Evolutionary conservation across 2,888 invertebrate genomes (phyloP), one percentile per base, ranked within the genome.

Genomic region (Apotomis capreana): DNA sequence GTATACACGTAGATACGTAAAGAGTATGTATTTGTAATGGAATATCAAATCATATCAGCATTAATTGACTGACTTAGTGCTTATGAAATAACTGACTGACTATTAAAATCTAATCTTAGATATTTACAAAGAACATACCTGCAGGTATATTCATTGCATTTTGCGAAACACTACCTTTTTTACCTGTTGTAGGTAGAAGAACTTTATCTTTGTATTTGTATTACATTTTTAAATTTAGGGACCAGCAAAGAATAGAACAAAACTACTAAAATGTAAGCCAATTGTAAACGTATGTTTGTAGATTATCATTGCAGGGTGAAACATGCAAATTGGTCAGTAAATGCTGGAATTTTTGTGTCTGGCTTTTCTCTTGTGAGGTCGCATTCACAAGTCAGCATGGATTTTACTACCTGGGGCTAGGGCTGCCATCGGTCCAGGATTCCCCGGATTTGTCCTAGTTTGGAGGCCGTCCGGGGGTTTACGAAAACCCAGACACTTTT

Each of bases 1-100:
- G 94, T 81, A 94, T 94, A 82, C 92, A 93, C 71, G 79, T 94
- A 73, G 89, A 94, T 2, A 86, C 93, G 77, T 89, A 83, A 74
- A 6, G 6, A 40, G 87, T 78, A 60, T 65, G 12, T n/a, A 8
- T 51, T 67, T 55, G 60, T 55, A 36, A 44, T 52, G 61, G 61
- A 67, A 55, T 70, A 65, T 67, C 49, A 60, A 49, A 46, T 26
- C 60, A 61, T 70, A 70, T 61, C 60, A 60, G 15, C 26, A 67
- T 15, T 37, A 15, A 51, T 55, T 40, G n/a, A 62, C 58, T 44
- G n/a, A 54, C 54, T 54, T 67, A 57, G 46, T 46, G 46, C 46
- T 55, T 46, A 65, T 36, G 8, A 26, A 51, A 36, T 62, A 51
- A 52, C n/a, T 52, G 37, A 44, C 61, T 49, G 49, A 52, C 5